Conservation (phyloP, 2,888 invertebrate genomes). For the Epistrophe grossulariae region DNA sequence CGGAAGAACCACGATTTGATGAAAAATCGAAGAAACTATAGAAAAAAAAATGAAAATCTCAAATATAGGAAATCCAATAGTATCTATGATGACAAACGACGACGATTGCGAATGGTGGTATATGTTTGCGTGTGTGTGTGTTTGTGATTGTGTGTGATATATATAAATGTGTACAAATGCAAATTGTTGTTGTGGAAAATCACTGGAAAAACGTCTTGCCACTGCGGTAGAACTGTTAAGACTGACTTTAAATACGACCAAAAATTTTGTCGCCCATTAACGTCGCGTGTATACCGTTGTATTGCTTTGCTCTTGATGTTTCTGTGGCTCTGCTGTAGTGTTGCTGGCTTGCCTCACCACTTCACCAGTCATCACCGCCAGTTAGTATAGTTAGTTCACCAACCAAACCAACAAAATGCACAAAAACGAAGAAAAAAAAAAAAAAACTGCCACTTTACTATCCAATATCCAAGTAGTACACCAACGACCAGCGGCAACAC, state of each 20-base stretch:
- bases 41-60: conserved; percentile 41
- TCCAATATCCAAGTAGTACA: conserved; percentile 11
- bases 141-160: background rate
- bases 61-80: conserved; percentile 21
- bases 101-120: background rate
- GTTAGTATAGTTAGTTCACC: conserved; percentile 16
- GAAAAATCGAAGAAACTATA: conserved; percentile 61
- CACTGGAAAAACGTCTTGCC: conserved; percentile 79
- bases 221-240: conserved; percentile 81
- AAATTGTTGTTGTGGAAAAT: conserved; percentile 55
- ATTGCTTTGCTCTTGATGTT: conserved; percentile 19
- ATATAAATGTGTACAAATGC: conserved; percentile 33
- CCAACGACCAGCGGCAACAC: conserved; percentile 39
- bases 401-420: conserved; percentile 45
- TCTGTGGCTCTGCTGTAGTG: background rate
- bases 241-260: conserved; percentile 76
- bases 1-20: conserved; percentile 56
- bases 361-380: background rate
- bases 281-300: conserved; percentile 30
- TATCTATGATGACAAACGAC: conserved; percentile 1
- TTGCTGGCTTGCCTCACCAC: conserved; percentile 13
- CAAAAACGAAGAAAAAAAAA: conserved; percentile 19
- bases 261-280: conserved; percentile 62
- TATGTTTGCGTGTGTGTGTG: background rate
- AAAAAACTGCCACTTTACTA: conserved; percentile 26